phyloP scores from a whole-genome alignment of 2,888 invertebrate species.

The Diplazon laetatorius region DNA sequence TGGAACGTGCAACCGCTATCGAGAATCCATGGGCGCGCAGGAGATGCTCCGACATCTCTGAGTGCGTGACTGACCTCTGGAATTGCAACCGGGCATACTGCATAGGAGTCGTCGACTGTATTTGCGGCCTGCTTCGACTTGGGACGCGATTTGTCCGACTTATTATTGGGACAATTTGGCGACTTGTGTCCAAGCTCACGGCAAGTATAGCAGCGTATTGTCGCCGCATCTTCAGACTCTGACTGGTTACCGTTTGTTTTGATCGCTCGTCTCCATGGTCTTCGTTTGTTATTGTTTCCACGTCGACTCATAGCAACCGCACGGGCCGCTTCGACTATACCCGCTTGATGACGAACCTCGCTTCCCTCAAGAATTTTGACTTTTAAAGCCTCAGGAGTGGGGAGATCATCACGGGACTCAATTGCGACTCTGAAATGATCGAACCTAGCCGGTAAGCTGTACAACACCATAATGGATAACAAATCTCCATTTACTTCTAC shows the following conservation, averaged over 20 bases:
- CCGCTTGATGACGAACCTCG: conserved; percentile 15
- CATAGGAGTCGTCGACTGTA: conserved; percentile 19
- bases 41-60: background rate
- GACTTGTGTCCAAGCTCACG: conserved; percentile 13
- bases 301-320: background rate
- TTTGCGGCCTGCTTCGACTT: background rate
- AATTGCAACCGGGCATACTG: background rate
- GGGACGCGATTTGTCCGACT: background rate
- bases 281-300: conserved; percentile 1
- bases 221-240: background rate
- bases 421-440: conserved; percentile 48
- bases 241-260: background rate
- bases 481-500: conserved; percentile 18
- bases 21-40: conserved; percentile 5
- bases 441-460: conserved; percentile 36
- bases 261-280: background rate
- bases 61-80: background rate
- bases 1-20: conserved; percentile 10
- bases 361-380: conserved; percentile 39
- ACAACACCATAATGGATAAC: conserved; percentile 27
- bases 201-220: conserved; percentile 15
- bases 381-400: conserved; percentile 21
- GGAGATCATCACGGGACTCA: conserved; percentile 19
- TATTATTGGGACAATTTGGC: conserved; percentile 19
- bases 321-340: conserved; percentile 8